Evolutionary conservation across 2,888 invertebrate species (phyloP), one percentile per base, ranked within the genome.

Genomic region (Oxytorus armatus): DNA sequence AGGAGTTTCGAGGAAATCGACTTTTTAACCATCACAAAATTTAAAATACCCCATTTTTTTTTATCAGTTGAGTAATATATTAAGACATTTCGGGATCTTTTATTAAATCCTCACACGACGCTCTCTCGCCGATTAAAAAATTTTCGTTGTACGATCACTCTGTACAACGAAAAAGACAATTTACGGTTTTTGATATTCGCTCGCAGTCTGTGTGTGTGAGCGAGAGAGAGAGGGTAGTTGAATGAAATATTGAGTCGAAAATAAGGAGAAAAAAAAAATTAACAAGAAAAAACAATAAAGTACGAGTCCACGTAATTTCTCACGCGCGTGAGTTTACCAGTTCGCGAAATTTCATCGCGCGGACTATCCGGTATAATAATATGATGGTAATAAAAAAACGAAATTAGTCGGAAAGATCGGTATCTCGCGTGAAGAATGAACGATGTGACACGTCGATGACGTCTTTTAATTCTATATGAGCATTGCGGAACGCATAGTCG

Each of bases 401-500:
- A 77, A 77, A 81, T 81, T 77, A 74, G 74, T 70, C 77, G 69
- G n/a, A 74, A 61, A 73, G 69, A 74, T 74, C 10, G 8, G 42
- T 72, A 63, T 77, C 68, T 49, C 39, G 61, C n/a, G 73, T 18
- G 69, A 65, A 59, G 65, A 44, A 36, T 8, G 1, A 36, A 69
- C 25, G 47, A 72, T 39, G 68, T 68, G 73, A 81, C 79, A 81
- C 85, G 76, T 86, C 87, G 86, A 89, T 89, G 88, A 85, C 83
- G 85, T 83, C 85, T 59, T 47, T 70, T 47, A 59, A 63, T 65
- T 79, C 57, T 42, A 36, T n/a, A n/a, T 23, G 66, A 53, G 84
- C n/a, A 89, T 86, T 82, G 86, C 36, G 85, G 85, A 82, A 83
- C 75, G 82, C n/a, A n/a, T n/a, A n/a, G 84, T 83, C 85, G 84